phyloP scores from a whole-genome alignment of 2,888 invertebrate genomes.

The Bombyx huttoni region DNA sequence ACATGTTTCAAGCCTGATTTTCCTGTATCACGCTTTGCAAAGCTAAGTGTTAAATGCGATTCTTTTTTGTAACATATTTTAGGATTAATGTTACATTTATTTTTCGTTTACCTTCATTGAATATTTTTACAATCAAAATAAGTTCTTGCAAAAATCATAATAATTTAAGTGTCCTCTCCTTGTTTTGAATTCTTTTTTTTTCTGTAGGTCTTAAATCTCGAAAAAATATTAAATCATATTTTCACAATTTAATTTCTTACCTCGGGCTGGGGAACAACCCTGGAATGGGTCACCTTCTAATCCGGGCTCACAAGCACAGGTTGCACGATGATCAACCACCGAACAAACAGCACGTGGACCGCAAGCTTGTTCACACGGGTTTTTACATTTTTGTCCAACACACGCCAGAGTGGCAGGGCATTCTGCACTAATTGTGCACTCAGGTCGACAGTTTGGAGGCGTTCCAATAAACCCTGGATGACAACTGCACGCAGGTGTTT shows the following conservation, averaged over 20 bases:
- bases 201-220: background rate
- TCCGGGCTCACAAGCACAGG: slow-evolving; percentile 74
- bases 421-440: slow-evolving; percentile 78
- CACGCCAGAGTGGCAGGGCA: slow-evolving; percentile 78
- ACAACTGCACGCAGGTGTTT: slow-evolving; percentile 76
- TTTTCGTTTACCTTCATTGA: background rate
- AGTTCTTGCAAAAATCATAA: background rate
- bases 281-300: slow-evolving; percentile 77
- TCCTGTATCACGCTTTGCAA: slow-evolving; percentile 56
- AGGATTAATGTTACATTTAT: background rate
- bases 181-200: background rate
- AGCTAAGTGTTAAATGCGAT: slow-evolving; percentile 59
- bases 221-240: background rate
- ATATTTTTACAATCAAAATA: slow-evolving; percentile 4
- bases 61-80: slow-evolving; percentile 1
- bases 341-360: slow-evolving; percentile 71
- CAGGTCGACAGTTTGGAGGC: slow-evolving; percentile 78
- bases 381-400: slow-evolving; percentile 73
- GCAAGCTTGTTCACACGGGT: slow-evolving; percentile 79
- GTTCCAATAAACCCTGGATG: slow-evolving; percentile 74
- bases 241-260: slow-evolving; percentile 25
- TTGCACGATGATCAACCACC: slow-evolving; percentile 76
- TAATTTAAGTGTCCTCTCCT: background rate
- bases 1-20: slow-evolving; percentile 54
- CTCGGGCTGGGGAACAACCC: slow-evolving; percentile 57